These are phyloP conservation scores for Cephus pulcher DNA, from an alignment of 2,888 invertebrate species.

Conservation along the genomic window DNA sequence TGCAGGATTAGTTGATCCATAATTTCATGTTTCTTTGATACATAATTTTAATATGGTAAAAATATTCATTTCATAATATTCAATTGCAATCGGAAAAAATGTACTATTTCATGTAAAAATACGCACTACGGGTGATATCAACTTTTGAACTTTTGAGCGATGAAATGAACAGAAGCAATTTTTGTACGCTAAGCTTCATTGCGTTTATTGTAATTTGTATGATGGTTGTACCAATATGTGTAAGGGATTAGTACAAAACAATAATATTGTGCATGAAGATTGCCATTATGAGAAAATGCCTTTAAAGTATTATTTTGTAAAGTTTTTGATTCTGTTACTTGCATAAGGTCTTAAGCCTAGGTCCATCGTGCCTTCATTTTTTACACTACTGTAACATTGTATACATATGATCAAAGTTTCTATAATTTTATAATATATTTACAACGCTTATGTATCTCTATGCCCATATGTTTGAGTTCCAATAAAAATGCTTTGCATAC, in stretches of 20 bases:
- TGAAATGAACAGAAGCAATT: background rate
- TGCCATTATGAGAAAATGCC: background rate
- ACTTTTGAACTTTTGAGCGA: background rate
- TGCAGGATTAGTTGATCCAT: background rate
- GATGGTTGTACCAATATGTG: background rate
- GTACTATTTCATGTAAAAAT: background rate
- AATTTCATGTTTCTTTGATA: background rate
- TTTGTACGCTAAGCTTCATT: background rate
- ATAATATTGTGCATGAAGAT: background rate
- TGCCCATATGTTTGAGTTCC: constrained; percentile 11
- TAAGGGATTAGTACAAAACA: background rate
- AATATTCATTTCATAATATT: background rate
- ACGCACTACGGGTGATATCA: background rate
- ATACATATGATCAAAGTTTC: constrained; percentile 17
- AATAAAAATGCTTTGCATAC: constrained; percentile 14
- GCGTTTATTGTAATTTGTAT: background rate
- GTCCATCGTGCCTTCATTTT: constrained; percentile 23
- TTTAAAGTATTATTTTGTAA: constrained; percentile 9
- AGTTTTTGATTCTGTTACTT: constrained; percentile 7
- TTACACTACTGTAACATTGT: constrained; percentile 14
- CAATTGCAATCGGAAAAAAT: background rate
- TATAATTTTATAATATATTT: constrained; percentile 22
- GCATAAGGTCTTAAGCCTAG: constrained; percentile 4
- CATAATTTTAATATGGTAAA: background rate
- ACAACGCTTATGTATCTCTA: constrained; percentile 17